Base-by-base conservation (phyloP, 2,888 invertebrate genomes). In the Eremobia ochroleuca region DNA sequence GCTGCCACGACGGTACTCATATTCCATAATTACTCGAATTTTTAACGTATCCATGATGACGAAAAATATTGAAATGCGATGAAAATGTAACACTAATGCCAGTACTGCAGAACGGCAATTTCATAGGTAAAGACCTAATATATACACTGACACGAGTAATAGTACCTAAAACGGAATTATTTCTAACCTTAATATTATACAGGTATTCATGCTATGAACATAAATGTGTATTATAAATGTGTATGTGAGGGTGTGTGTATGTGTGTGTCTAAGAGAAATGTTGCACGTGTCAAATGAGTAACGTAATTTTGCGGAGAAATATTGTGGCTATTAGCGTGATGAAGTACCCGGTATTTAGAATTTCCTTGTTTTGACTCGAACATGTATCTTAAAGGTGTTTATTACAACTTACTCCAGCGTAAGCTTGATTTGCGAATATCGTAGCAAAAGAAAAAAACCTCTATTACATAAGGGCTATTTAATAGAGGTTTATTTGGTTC, bases 221-320 rank as follows among this genome's bases (percentile, higher is more conserved):
- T 43, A 55, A 43, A 34, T 46, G 62, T 58, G 6, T 52, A 8
- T 1, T 49, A n/a, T 31, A 21, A 21, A 8, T 37, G n/a, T 8
- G n/a, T 34, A 34, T 6, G 15, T 65, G 15, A 25, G 21, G 0
- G 21, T 0, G 9, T 34, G 31, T 58, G 5, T 28, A 18, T 64
- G 28, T 66, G 52, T 67, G 13, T 59, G 49, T 61, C 4, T 61
- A 4, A 21, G 31, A 40, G n/a, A 40, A 37, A 65, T 55, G 28
- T 31, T 64, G 46, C 83, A 76, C 82, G 79, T 76, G 62, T 64
- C 73, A 68, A 64, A 62, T 28, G 43, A 37, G 37, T 43, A n/a
- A 40, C 21, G 64, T 75, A n/a, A 64, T 58, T 46, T 82, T 25
- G 61, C 8, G 40, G 25, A 34, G 46, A 59, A 15, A 64, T 76